These are phyloP conservation scores for Gonioctena quinquepunctata DNA, from an alignment of 1,140 invertebrate species.

Conservation along the genomic window DNA sequence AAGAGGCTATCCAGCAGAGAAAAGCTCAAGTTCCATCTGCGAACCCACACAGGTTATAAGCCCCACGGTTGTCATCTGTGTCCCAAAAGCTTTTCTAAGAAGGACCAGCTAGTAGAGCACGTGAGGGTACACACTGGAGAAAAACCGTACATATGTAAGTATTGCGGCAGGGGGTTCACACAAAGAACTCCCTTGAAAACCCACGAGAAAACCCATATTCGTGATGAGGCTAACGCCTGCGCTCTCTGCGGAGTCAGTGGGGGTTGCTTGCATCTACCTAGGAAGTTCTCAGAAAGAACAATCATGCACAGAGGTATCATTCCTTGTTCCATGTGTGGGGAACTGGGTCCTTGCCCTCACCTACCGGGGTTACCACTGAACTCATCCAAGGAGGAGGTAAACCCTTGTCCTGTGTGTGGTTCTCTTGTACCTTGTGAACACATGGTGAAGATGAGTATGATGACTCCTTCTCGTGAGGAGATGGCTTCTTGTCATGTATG, in stretches of 20 bases:
- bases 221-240: conserved; percentile 73
- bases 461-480: not conserved
- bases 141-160: conserved; percentile 67
- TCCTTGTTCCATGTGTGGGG: conserved; percentile 62
- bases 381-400: not conserved
- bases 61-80: conserved; percentile 72
- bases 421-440: not conserved
- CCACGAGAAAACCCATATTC: conserved; percentile 65
- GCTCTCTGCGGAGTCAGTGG: conserved; percentile 59
- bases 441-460: conserved; percentile 11
- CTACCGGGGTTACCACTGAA: not conserved
- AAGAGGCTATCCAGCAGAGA: conserved; percentile 76
- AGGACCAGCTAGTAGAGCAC: conserved; percentile 66
- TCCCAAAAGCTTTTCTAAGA: conserved; percentile 66
- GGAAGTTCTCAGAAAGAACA: conserved; percentile 62
- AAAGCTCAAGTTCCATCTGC: conserved; percentile 71
- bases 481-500: not conserved
- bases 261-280: conserved; percentile 31
- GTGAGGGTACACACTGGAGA: conserved; percentile 68
- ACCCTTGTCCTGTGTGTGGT: conserved; percentile 1
- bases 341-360: not conserved
- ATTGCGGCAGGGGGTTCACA: conserved; percentile 78
- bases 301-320: conserved; percentile 52
- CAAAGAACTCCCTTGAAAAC: conserved; percentile 73
- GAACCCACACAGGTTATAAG: conserved; percentile 75